Conservation (phyloP, 2,113 vertebrate species). For the Pseudolaguvia tuberculata region DNA sequence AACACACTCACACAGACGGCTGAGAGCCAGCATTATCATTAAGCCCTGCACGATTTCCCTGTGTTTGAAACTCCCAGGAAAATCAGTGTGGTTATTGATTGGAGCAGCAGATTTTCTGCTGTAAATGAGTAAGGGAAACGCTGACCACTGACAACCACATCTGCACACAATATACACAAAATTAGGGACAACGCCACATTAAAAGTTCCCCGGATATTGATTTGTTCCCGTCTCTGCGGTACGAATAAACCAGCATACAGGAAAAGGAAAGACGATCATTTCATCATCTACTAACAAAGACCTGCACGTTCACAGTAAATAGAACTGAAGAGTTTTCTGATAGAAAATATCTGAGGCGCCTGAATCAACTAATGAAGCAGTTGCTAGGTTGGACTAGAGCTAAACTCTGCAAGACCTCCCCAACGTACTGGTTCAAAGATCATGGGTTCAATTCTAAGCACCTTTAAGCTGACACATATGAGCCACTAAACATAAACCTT, state of each 20-base stretch:
- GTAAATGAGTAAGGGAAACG: slow-evolving; percentile 35
- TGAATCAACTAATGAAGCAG: too few relatives aligned
- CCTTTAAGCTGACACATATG: too few relatives aligned
- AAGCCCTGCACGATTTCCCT: slow-evolving; percentile 41
- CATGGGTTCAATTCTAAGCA: too few relatives aligned
- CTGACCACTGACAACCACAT: slow-evolving; percentile 41
- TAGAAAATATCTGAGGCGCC: too few relatives aligned
- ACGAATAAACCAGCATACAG: neutral
- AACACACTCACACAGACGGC: slow-evolving; percentile 19
- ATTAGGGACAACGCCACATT: neutral
- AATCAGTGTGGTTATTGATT: slow-evolving; percentile 47
- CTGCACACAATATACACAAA: slow-evolving; percentile 17
- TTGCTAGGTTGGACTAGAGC: too few relatives aligned
- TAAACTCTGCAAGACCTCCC: too few relatives aligned
- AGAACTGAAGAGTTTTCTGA: too few relatives aligned
- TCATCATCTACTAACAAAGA: slow-evolving; percentile 1
- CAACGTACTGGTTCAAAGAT: too few relatives aligned
- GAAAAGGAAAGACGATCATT: too few relatives aligned
- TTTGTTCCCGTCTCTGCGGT: neutral
- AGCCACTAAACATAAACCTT: too few relatives aligned
- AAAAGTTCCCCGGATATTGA: slow-evolving; percentile 14
- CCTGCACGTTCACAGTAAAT: too few relatives aligned
- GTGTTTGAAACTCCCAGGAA: slow-evolving; percentile 36
- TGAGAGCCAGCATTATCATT: slow-evolving; percentile 37
- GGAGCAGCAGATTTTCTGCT: slow-evolving; percentile 32